A percentile compares a stretch with the other conserved stretches of the same genome.
phyloP scores from a whole-genome alignment of 2,113 vertebrate genomes.

The Marcusenius ussheri region DNA sequence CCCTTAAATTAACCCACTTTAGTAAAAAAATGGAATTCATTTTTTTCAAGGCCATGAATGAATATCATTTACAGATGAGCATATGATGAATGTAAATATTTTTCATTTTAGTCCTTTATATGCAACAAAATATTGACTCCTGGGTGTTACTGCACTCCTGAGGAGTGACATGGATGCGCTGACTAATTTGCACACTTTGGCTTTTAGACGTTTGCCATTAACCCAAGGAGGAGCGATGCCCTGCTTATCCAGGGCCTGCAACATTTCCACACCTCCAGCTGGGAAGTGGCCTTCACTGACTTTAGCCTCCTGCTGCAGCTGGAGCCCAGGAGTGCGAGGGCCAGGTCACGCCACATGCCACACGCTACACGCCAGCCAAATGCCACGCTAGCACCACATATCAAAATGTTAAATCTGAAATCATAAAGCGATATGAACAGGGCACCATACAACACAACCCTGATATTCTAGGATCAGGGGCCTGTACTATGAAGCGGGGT shows the following conservation, averaged over 20 bases:
- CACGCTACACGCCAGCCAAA: not conserved
- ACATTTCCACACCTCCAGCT: conserved; percentile 50
- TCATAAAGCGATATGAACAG: not conserved
- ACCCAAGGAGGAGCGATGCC: conserved; percentile 57
- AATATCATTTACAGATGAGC: not conserved
- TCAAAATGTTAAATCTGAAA: not conserved
- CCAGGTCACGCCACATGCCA: conserved; percentile 44
- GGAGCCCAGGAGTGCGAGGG: conserved; percentile 46
- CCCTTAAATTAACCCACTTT: not conserved
- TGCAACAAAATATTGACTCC: not conserved
- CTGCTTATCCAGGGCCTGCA: conserved; percentile 55
- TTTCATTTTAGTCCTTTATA: not conserved
- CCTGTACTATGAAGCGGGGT: no score
- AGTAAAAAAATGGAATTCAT: not conserved
- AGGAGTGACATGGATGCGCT: not conserved
- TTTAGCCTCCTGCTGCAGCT: conserved; percentile 59
- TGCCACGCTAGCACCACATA: not conserved
- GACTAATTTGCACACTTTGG: not conserved
- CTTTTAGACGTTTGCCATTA: conserved; percentile 35
- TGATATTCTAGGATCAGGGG: not conserved
- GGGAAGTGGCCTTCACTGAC: conserved; percentile 53
- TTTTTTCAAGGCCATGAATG: not conserved
- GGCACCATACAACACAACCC: not conserved
- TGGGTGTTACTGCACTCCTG: not conserved
- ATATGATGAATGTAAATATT: not conserved